phyloP scores from a whole-genome alignment of 2,797 vertebrate species.

The Telmatherina bonti region DNA sequence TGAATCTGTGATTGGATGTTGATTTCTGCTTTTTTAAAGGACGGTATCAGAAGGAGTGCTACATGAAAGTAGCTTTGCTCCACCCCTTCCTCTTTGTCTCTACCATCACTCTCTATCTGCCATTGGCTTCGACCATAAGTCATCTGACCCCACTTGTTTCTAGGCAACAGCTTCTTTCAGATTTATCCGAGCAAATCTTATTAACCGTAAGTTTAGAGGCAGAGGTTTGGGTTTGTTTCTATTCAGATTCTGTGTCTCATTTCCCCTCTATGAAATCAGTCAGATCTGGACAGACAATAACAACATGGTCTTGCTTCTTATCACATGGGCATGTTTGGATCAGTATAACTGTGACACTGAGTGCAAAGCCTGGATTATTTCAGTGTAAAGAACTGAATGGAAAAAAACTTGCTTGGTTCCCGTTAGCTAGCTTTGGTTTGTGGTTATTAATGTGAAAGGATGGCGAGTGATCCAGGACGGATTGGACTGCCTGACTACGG shows the following conservation, averaged over 20 bases:
- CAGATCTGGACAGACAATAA: not conserved
- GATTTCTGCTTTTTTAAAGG: not conserved
- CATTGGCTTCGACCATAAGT: constrained; percentile 50
- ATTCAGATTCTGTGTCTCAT: not conserved
- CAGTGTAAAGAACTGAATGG: not conserved
- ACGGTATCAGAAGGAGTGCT: not conserved
- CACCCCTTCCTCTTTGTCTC: constrained; percentile 17
- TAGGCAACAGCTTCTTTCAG: constrained; percentile 40
- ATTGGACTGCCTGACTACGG: constrained; percentile 20
- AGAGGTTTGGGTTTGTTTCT: not conserved
- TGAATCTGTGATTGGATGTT: not conserved
- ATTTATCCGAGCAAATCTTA: constrained; percentile 20
- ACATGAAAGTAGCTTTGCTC: constrained; percentile 19
- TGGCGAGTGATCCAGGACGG: constrained; percentile 30
- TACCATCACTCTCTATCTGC: constrained; percentile 16
- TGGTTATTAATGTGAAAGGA: constrained; percentile 10
- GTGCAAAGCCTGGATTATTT: not conserved
- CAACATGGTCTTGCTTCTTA: not conserved
- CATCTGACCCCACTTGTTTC: constrained; percentile 51
- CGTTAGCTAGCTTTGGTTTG: constrained; percentile 19
- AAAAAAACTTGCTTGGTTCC: not conserved
- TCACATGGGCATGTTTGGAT: not conserved
- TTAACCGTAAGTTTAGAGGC: not conserved
- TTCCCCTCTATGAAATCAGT: not conserved
- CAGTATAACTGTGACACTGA: not conserved